phyloP scores from a whole-genome alignment of 2,797 vertebrate genomes.

The Lutjanus campechanus region DNA sequence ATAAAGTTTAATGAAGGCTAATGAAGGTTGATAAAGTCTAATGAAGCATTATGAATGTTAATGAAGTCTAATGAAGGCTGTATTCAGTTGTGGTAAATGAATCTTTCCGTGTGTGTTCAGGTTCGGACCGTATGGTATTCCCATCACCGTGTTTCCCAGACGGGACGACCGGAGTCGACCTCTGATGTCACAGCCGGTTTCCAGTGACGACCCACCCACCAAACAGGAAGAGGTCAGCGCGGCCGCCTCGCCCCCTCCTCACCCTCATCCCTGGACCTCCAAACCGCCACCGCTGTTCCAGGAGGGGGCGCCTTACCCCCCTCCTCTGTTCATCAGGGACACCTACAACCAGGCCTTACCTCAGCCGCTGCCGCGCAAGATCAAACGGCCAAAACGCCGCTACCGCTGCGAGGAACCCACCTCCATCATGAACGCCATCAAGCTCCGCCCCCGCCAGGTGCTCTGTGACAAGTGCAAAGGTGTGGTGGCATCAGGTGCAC shows the following conservation, averaged over 20 bases:
- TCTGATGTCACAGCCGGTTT: background rate
- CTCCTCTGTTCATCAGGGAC: constrained; percentile 99
- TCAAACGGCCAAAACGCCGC: constrained; percentile 95
- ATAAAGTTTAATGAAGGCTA: too few species aligned
- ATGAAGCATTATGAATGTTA: too few species aligned
- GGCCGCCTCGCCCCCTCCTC: constrained; percentile 27
- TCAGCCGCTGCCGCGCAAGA: constrained; percentile 97
- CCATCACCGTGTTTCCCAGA: constrained; percentile 69
- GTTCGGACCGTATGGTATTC: constrained; percentile 80
- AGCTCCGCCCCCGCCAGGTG: constrained; percentile 96
- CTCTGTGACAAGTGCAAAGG: constrained; percentile 98
- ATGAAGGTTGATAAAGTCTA: too few species aligned
- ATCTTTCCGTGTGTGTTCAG: constrained; percentile 35
- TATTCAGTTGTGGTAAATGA: too few species aligned
- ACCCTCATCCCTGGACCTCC: constrained; percentile 88
- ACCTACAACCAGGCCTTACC: constrained; percentile 99
- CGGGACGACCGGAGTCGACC: constrained; percentile 53
- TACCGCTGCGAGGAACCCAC: constrained; percentile 97
- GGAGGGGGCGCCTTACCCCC: constrained; percentile 96
- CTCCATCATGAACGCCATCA: constrained; percentile 98
- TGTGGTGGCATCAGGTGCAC: constrained; percentile 90
- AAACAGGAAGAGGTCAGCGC: constrained; percentile 57
- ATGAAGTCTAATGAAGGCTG: too few species aligned
- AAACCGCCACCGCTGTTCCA: constrained; percentile 97
- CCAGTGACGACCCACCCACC: background rate